phyloP scores from a whole-genome alignment of 2,113 vertebrate genomes.

The Gnathonemus echidnorhynchus region DNA sequence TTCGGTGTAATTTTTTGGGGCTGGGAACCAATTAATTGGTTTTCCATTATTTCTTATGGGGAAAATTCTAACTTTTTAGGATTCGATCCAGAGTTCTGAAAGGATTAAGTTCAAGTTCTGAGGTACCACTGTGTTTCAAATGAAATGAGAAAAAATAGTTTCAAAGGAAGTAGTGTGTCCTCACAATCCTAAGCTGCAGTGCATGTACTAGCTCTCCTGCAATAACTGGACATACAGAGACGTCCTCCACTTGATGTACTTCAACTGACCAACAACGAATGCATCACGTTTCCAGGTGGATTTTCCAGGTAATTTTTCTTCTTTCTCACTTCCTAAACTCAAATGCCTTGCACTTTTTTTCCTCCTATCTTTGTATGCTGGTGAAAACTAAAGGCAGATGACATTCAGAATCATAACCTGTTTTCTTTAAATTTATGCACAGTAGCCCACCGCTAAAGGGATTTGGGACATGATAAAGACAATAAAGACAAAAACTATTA shows the following conservation, averaged over 20 bases:
- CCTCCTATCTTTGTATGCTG: conserved; percentile 44
- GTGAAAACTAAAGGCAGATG: conserved; percentile 46
- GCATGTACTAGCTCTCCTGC: neutral
- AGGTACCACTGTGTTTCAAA: neutral
- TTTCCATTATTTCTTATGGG: too few relatives aligned
- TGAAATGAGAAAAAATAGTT: neutral
- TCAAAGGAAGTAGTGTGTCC: neutral
- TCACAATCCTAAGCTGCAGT: neutral
- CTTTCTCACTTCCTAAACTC: neutral
- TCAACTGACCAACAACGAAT: neutral
- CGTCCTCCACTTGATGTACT: neutral
- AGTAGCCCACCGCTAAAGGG: conserved; percentile 55
- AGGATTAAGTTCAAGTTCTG: too few relatives aligned
- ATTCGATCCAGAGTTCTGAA: too few relatives aligned
- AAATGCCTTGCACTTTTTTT: conserved; percentile 14
- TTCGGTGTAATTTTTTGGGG: too few relatives aligned
- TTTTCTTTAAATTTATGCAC: conserved; percentile 54
- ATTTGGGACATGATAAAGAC: conserved; percentile 53
- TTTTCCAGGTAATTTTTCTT: too few relatives aligned
- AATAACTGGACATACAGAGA: neutral
- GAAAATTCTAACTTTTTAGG: too few relatives aligned
- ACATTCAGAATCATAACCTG: conserved; percentile 46
- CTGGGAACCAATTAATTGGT: too few relatives aligned
- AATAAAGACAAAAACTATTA: conserved; percentile 63
- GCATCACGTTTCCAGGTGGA: neutral